Evolutionary conservation across 2,888 invertebrate genomes (phyloP).

Genomic region (Drymonia ruficornis): DNA sequence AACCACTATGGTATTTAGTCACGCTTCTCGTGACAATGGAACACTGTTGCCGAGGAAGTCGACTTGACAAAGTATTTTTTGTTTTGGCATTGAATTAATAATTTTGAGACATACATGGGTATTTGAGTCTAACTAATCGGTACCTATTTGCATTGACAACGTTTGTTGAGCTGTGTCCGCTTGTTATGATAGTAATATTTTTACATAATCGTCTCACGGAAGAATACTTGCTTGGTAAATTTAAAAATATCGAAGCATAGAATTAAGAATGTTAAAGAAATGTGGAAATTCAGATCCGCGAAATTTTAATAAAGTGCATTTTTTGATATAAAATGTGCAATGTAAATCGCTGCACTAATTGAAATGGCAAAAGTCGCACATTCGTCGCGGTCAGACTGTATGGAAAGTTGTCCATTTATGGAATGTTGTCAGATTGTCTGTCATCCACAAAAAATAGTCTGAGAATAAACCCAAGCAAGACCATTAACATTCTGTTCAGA

Average conservation of each 20-base stretch:
- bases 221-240: too few species aligned
- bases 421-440: constrained; percentile 45
- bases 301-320: neutral
- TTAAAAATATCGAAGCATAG: neutral
- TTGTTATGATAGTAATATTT: neutral
- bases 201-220: too few species aligned
- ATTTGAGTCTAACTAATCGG: constrained; percentile 8
- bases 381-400: constrained; percentile 22
- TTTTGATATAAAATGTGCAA: neutral
- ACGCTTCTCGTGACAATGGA: constrained; percentile 58
- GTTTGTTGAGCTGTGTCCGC: neutral
- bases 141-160: constrained; percentile 3
- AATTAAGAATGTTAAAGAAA: too few species aligned
- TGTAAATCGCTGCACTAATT: neutral
- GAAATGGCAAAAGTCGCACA: constrained; percentile 15
- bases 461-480: constrained; percentile 5
- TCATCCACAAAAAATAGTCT: constrained; percentile 38
- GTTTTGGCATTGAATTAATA: constrained; percentile 28
- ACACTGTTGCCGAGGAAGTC: constrained; percentile 31
- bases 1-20: constrained; percentile 69
- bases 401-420: constrained; percentile 54
- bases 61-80: constrained; percentile 24
- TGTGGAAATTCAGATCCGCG: neutral
- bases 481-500: constrained; percentile 16
- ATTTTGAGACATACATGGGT: constrained; percentile 18